A percentile compares a stretch with the other conserved stretches of the same genome.
These are phyloP conservation scores for Drosophila ogumai DNA, from an alignment of 1,140 invertebrate genomes.

Conservation along the genomic window DNA sequence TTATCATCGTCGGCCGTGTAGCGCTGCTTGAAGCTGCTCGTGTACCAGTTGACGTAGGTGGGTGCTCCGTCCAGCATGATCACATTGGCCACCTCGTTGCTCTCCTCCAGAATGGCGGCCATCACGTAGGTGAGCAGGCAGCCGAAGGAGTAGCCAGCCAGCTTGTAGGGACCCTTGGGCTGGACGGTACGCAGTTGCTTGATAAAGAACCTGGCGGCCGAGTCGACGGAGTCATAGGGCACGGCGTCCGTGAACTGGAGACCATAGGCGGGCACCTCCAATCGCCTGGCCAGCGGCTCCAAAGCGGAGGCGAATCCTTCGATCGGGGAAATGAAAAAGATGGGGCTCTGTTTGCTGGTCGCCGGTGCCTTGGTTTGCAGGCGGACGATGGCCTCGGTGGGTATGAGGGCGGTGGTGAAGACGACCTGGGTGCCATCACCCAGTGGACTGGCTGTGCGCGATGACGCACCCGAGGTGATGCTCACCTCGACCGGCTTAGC, in stretches of 20 bases:
- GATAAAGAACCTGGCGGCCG: conserved; percentile 93
- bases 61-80: conserved; percentile 96
- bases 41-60: conserved; percentile 93
- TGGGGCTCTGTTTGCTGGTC: conserved; percentile 85
- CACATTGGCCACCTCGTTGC: conserved; percentile 88
- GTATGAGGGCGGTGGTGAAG: conserved; percentile 87
- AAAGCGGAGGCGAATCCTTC: conserved; percentile 93
- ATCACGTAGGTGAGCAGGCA: conserved; percentile 97
- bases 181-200: conserved; percentile 92
- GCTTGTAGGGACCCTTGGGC: conserved; percentile 92
- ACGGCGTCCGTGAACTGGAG: conserved; percentile 93
- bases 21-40: conserved; percentile 88
- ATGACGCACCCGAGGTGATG: conserved; percentile 51
- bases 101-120: conserved; percentile 91
- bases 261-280: conserved; percentile 93
- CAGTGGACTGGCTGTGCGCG: conserved; percentile 59
- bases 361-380: conserved; percentile 85
- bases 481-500: not conserved
- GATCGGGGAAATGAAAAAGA: conserved; percentile 95
- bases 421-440: conserved; percentile 85
- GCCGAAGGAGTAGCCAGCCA: conserved; percentile 98
- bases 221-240: conserved; percentile 90
- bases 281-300: conserved; percentile 88
- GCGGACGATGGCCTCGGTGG: conserved; percentile 88
- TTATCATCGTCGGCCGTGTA: conserved; percentile 80